phyloP scores from a whole-genome alignment of 2,797 vertebrate species.

The Chelonia mydas region DNA sequence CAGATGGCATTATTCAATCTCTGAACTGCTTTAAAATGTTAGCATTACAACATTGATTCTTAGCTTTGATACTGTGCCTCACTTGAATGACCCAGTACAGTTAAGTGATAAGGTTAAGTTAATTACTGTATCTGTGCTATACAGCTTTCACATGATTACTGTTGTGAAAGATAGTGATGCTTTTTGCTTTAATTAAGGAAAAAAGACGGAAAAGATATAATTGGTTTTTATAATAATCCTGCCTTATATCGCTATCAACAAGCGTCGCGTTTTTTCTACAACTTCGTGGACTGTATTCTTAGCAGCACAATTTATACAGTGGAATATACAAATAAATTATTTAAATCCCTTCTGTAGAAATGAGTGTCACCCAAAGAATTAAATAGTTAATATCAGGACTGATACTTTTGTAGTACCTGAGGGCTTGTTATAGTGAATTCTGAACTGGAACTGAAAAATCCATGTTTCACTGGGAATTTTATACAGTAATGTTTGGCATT shows the following conservation, averaged over 20 bases:
- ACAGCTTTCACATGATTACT: slow-evolving; percentile 90
- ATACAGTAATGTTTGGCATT: background rate
- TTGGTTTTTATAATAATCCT: slow-evolving; percentile 85
- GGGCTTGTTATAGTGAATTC: slow-evolving; percentile 30
- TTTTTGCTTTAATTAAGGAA: slow-evolving; percentile 95
- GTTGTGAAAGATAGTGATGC: slow-evolving; percentile 88
- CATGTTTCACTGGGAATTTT: background rate
- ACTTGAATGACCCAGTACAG: slow-evolving; percentile 89
- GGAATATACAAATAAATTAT: slow-evolving; percentile 58
- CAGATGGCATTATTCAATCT: slow-evolving; percentile 75
- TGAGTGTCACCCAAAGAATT: slow-evolving; percentile 52
- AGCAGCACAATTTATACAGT: slow-evolving; percentile 58
- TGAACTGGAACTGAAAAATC: slow-evolving; percentile 39
- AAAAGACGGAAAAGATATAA: slow-evolving; percentile 91
- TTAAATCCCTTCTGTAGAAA: slow-evolving; percentile 52
- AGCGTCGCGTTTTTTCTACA: slow-evolving; percentile 65
- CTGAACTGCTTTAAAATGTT: slow-evolving; percentile 60
- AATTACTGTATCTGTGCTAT: slow-evolving; percentile 93
- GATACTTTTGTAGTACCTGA: slow-evolving; percentile 47
- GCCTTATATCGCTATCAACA: slow-evolving; percentile 76
- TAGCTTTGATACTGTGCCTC: slow-evolving; percentile 84
- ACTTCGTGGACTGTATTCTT: slow-evolving; percentile 64
- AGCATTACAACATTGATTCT: slow-evolving; percentile 79
- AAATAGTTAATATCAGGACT: slow-evolving; percentile 60
- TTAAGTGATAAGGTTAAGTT: slow-evolving; percentile 97